These are phyloP conservation scores for Chymomyza procnemis DNA, from an alignment of 2,888 invertebrate species.

Conservation along the genomic window DNA sequence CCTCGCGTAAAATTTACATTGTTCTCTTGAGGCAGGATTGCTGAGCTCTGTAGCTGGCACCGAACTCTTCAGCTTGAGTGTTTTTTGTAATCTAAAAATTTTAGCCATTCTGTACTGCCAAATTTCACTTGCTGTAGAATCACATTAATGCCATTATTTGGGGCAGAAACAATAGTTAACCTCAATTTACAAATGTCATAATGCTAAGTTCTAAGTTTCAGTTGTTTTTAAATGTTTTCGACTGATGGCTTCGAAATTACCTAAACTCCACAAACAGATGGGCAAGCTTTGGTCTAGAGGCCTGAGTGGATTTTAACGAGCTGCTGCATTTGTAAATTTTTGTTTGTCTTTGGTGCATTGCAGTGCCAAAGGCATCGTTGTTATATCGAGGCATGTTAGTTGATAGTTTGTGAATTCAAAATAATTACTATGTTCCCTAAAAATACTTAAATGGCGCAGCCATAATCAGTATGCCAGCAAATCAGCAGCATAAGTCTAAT, in stretches of 20 bases:
- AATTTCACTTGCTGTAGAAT: slow-evolving; percentile 29
- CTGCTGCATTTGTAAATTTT: slow-evolving; percentile 34
- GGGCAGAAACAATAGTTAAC: slow-evolving; percentile 31
- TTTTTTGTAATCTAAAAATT: background rate
- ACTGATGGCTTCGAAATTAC: no score
- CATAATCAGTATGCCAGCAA: slow-evolving; percentile 68
- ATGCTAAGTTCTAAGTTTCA: no score
- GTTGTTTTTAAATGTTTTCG: no score
- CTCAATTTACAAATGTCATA: no score
- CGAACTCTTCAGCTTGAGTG: background rate
- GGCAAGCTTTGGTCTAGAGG: no score
- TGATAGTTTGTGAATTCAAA: slow-evolving; percentile 74
- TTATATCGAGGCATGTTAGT: slow-evolving; percentile 52
- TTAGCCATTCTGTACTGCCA: background rate
- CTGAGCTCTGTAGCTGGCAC: slow-evolving; percentile 7
- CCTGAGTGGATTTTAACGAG: no score
- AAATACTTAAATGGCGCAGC: slow-evolving; percentile 17
- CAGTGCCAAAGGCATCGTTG: slow-evolving; percentile 44
- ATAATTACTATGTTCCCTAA: slow-evolving; percentile 63
- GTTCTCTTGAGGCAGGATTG: slow-evolving; percentile 29
- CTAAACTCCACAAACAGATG: no score
- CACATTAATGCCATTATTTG: background rate
- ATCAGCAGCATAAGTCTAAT: slow-evolving; percentile 1
- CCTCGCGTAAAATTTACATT: slow-evolving; percentile 49
- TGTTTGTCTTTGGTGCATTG: slow-evolving; percentile 8